Base-by-base conservation (phyloP, 1,140 invertebrate genomes). In the Philopotamus ludificatus region DNA sequence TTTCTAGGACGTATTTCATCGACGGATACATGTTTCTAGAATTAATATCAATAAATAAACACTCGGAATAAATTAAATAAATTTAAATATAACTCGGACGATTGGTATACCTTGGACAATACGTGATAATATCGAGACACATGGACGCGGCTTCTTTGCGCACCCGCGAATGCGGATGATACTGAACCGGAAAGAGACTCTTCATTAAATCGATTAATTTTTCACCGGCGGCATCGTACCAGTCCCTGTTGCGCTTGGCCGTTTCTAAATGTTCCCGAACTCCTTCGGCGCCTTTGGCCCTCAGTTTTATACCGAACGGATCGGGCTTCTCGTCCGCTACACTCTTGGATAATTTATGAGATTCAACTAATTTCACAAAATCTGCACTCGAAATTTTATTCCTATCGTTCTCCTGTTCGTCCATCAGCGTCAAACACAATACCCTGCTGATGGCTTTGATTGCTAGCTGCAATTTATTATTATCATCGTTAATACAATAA, bases 21-120 rank as follows among this genome's bases (percentile, higher is more conserved):
- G 82, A 85, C 16, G 77, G 73, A 63, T 79, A 77, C 78, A 87
- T 83, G 65, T 83, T 85, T 66, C 84, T 86, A 65, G 44, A 73
- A 75, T 39, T 8, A 8, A 39, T 39, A 39, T n/a, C 7, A n/a
- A 39, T 39, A 39, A 39, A 39, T 39, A 39, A 39, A 39, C n/a
- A 8, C 7, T 39, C 34, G n/a, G n/a, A 8, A 39, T 39, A 39
- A n/a, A 44, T 15, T 44, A 3, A 3, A 12, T 15, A 44, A 2
- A 39, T 39, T 39, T 39, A 44, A 2, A 44, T 18, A 3, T 3
- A 44, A 39, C n/a, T 39, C 42, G n/a, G n/a, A 34, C 28, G 4
- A 34, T 34, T 20, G 68, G 77, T 76, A 77, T 73, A 87, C 85
- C 74, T 74, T 12, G 76, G 76, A 67, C 85, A 86, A 66, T 82